phyloP scores from a whole-genome alignment of 2,797 vertebrate species.

The Odontamblyopus rebecca region DNA sequence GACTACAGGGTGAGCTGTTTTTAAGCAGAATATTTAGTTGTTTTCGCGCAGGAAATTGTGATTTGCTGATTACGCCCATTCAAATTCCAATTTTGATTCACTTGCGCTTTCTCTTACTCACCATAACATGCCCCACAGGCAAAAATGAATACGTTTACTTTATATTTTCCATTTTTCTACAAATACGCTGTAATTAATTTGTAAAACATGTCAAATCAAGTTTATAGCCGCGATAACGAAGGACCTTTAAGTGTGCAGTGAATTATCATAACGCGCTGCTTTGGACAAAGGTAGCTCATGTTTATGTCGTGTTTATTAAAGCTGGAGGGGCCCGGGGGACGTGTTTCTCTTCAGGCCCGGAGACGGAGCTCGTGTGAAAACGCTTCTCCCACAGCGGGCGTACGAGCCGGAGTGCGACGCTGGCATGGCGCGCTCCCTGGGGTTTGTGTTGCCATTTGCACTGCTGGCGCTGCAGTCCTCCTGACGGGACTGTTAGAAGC shows the following conservation, averaged over 20 bases:
- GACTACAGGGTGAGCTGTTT: no score
- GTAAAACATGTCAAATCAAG: no score
- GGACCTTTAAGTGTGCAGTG: neutral
- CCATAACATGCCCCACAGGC: no score
- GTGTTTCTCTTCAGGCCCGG: constrained; percentile 38
- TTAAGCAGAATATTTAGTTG: no score
- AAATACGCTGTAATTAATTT: no score
- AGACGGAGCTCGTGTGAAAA: constrained; percentile 46
- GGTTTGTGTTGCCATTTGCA: constrained; percentile 73
- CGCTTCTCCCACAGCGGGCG: constrained; percentile 48
- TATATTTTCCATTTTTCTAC: no score
- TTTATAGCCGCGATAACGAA: neutral
- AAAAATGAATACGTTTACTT: no score
- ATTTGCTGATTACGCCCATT: no score
- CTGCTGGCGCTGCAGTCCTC: constrained; percentile 67
- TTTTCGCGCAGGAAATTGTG: no score
- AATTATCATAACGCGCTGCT: constrained; percentile 8
- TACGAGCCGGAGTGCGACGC: constrained; percentile 69
- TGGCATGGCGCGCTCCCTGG: constrained; percentile 58
- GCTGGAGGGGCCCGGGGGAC: constrained; percentile 27
- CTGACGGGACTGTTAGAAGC: constrained; percentile 61
- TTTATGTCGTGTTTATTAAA: constrained; percentile 30
- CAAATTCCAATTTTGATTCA: no score
- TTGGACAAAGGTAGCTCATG: constrained; percentile 23
- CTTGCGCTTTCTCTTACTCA: no score